Evolutionary conservation across 2,797 vertebrate species (phyloP).

Genomic region (Chaunax sp.): DNA sequence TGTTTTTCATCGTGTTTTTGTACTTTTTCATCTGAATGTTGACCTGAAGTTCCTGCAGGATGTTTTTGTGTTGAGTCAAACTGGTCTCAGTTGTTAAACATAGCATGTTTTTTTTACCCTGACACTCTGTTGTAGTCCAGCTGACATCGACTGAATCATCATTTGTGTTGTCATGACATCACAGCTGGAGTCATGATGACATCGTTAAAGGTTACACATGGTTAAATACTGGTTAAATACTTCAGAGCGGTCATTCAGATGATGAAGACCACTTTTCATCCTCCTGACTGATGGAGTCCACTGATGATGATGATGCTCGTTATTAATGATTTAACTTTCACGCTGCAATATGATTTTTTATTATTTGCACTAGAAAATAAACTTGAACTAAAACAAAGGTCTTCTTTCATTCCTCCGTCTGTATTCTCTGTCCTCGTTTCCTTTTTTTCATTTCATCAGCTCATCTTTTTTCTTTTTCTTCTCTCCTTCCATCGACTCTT

Average conservation of each 20-base stretch:
- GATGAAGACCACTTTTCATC: not conserved
- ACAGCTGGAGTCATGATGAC: no score
- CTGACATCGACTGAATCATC: no score
- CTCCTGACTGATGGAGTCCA: conserved; percentile 33
- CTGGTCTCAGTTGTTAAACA: no score
- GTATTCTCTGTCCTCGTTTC: not conserved
- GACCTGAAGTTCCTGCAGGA: not conserved
- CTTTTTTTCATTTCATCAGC: not conserved
- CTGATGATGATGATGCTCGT: conserved; percentile 31
- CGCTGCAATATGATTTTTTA: conserved; percentile 71
- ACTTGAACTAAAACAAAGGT: conserved; percentile 67
- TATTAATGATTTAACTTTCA: conserved; percentile 60
- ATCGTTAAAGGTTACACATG: no score
- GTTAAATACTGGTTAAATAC: no score
- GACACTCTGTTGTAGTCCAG: no score
- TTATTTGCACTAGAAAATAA: conserved; percentile 84
- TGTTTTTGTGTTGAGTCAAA: conserved; percentile 43
- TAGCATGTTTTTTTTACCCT: no score
- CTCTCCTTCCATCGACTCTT: no score
- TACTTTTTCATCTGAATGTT: conserved; percentile 13
- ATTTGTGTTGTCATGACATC: no score
- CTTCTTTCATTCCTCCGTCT: no score
- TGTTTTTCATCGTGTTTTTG: conserved; percentile 8
- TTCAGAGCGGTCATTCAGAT: conserved; percentile 11
- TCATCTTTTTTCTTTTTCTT: no score